Conservation (phyloP, 2,797 vertebrate genomes). For the Craterocephalus amniculus region DNA sequence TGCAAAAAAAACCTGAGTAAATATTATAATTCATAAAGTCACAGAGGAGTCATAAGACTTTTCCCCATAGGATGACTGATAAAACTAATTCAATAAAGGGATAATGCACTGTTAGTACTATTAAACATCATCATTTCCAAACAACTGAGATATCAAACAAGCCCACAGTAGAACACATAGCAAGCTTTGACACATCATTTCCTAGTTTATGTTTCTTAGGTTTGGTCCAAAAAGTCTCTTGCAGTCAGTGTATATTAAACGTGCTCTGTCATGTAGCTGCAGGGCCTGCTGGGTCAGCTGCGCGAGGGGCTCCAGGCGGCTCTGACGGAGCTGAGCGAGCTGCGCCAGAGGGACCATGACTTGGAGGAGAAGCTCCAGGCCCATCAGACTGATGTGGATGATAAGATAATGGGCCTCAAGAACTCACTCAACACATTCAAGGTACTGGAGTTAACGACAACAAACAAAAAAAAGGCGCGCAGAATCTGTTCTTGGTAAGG, state of each 20-base stretch:
- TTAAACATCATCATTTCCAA: no score
- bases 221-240: not conserved
- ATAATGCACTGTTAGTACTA: no score
- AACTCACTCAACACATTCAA: slow-evolving; percentile 94
- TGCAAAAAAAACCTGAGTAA: no score
- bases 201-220: not conserved
- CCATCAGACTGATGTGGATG: slow-evolving; percentile 89
- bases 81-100: no score
- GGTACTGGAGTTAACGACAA: slow-evolving; percentile 73
- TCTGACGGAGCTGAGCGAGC: slow-evolving; percentile 87
- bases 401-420: slow-evolving; percentile 93
- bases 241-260: not conserved
- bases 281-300: slow-evolving; percentile 92
- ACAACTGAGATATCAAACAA: no score
- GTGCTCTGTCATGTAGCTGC: slow-evolving; percentile 82
- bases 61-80: no score
- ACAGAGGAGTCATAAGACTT: no score
- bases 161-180: no score
- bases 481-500: not conserved
- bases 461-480: slow-evolving; percentile 57
- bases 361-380: slow-evolving; percentile 92
- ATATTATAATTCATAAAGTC: no score
- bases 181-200: no score
- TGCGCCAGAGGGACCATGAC: slow-evolving; percentile 88
- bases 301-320: slow-evolving; percentile 90